Percentiles rank a stretch among this genome's conserved stretches.
These are phyloP conservation scores for Cladopsammia gracilis DNA, from an alignment of 64 coral and sea anemone genomes.

Conservation along the genomic window DNA sequence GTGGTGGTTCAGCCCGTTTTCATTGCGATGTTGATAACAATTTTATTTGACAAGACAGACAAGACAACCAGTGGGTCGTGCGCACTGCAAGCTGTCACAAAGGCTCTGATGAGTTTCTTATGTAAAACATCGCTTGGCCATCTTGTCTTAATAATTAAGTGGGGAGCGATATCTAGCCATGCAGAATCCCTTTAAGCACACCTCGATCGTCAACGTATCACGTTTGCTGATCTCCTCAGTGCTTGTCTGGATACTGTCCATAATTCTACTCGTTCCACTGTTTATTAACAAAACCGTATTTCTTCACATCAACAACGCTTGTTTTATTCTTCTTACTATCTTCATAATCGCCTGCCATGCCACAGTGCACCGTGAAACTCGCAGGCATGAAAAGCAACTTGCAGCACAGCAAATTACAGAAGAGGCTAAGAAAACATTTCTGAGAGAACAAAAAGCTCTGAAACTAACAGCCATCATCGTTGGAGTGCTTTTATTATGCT, in stretches of 20 bases:
- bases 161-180: slow-evolving; percentile 6
- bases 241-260: neutral
- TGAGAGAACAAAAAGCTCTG: neutral
- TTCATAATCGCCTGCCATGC: neutral
- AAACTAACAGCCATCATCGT: neutral
- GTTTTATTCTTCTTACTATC: neutral
- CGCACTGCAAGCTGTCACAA: too few relatives aligned
- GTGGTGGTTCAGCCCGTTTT: neutral
- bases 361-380: neutral
- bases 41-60: neutral
- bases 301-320: too few relatives aligned
- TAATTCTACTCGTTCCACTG: neutral
- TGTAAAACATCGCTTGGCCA: neutral
- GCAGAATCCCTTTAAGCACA: neutral
- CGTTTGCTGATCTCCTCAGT: neutral
- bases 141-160: neutral
- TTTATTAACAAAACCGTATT: too few relatives aligned
- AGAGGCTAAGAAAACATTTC: neutral
- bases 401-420: neutral
- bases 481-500: neutral
- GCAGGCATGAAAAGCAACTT: neutral
- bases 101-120: neutral
- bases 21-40: neutral
- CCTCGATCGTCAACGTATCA: neutral
- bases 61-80: neutral